Evolutionary conservation across 2,797 vertebrate species (phyloP).

Genomic region (Mus minutoides): DNA sequence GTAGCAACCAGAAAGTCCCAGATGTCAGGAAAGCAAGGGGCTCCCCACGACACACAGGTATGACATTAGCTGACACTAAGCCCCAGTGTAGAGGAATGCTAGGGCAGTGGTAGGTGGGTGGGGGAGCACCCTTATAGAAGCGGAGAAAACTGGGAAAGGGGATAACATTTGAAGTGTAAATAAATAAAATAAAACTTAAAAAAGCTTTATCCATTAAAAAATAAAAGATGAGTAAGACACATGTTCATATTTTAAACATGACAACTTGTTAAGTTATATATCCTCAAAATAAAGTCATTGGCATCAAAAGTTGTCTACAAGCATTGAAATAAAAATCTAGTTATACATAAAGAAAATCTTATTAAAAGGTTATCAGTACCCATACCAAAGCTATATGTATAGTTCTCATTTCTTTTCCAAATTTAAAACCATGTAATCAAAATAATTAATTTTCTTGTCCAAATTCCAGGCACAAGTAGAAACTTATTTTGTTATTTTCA

Average conservation of each 20-base stretch:
- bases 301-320: conserved; percentile 62
- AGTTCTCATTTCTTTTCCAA: conserved; percentile 38
- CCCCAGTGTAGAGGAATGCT: no score
- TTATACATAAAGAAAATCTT: conserved; percentile 49
- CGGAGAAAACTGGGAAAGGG: no score
- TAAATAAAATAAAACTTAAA: no score
- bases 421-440: conserved; percentile 30
- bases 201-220: conserved; percentile 29
- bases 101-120: no score
- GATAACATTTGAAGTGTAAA: no score
- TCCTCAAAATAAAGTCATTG: conserved; percentile 66
- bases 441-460: conserved; percentile 53
- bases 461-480: conserved; percentile 1
- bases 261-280: conserved; percentile 68
- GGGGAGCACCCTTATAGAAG: no score
- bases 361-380: conserved; percentile 48
- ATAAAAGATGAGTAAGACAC: conserved; percentile 60
- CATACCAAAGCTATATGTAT: conserved; percentile 12
- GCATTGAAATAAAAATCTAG: conserved; percentile 50
- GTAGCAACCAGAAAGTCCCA: no score
- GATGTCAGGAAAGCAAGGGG: no score
- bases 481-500: conserved; percentile 45
- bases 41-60: no score
- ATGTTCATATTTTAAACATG: conserved; percentile 65
- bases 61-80: no score